Base-by-base conservation (phyloP, 1,140 invertebrate genomes). In the Leptinotarsa lineolata region DNA sequence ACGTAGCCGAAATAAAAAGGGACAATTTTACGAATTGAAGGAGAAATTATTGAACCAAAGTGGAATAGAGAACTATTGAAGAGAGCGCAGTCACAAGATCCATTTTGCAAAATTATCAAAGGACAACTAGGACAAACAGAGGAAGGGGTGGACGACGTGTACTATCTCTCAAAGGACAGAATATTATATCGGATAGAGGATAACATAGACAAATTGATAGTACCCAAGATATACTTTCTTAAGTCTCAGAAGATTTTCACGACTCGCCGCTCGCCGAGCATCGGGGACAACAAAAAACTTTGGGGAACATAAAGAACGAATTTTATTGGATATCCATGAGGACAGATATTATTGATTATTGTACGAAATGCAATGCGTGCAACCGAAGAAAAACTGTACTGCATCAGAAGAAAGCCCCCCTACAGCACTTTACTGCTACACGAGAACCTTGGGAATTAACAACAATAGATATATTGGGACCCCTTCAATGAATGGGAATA, bases 391-490 rank as follows among this genome's bases (percentile, higher is more conserved):
- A 68, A 68, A 16, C 66, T 3, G 16, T 24, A 20, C 22, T 6
- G 6, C 45, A 80, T 72, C 3, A 30, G 8, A 44, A 39, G 3
- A 68, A 68, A n/a, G n/a, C n/a, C n/a, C n/a, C n/a, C n/a, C n/a
- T n/a, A n/a, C n/a, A n/a, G n/a, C n/a, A n/a, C n/a, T n/a, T n/a
- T n/a, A n/a, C n/a, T n/a, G n/a, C n/a, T n/a, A n/a, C n/a, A n/a
- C n/a, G n/a, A n/a, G n/a, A n/a, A n/a, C n/a, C n/a, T n/a, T n/a
- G n/a, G n/a, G n/a, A n/a, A n/a, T n/a, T n/a, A n/a, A n/a, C n/a
- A 24, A 46, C 46, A 20, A 70, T 70, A 21, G 68, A 70, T 22
- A 70, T 70, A 70, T 44, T 70, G 20, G 68, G 54, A 58, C 68
- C 68, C 18, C 46, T 70, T 45, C 54, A 15, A 45, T 46, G 8